A percentile compares a stretch with the other conserved stretches of the same genome.
These are phyloP conservation scores for Cremastinae sp. DNA, from an alignment of 2,888 invertebrate genomes.

Conservation along the genomic window DNA sequence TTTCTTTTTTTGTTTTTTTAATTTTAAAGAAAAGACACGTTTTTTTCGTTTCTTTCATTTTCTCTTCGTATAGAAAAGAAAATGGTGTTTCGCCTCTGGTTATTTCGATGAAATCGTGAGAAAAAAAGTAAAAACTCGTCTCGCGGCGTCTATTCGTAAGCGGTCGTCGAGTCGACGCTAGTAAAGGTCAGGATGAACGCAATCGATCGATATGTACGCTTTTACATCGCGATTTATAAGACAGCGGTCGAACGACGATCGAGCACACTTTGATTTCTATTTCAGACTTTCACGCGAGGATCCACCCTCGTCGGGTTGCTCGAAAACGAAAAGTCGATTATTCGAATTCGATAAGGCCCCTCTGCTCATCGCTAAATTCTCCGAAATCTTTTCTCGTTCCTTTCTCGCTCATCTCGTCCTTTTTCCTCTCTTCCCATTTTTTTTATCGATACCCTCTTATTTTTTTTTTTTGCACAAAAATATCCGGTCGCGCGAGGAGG, in stretches of 20 bases:
- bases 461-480: slow-evolving; percentile 7
- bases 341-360: slow-evolving; percentile 22
- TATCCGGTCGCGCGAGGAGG: slow-evolving; percentile 8
- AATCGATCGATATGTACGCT: slow-evolving; percentile 49
- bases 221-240: slow-evolving; percentile 19
- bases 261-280: slow-evolving; percentile 28
- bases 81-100: too few species aligned
- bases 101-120: too few species aligned
- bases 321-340: slow-evolving; percentile 18
- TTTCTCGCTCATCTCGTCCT: slow-evolving; percentile 21
- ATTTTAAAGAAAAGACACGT: too few species aligned
- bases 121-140: slow-evolving; percentile 8
- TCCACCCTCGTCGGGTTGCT: slow-evolving; percentile 6
- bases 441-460: background rate
- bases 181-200: slow-evolving; percentile 55
- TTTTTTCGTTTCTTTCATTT: too few species aligned
- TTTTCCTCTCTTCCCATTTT: slow-evolving; percentile 35
- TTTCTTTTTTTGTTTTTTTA: too few species aligned
- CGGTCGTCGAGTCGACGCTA: slow-evolving; percentile 20
- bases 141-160: slow-evolving; percentile 17
- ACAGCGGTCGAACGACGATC: slow-evolving; percentile 21
- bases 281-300: slow-evolving; percentile 47
- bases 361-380: slow-evolving; percentile 23
- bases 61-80: too few species aligned
- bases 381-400: background rate